Evolutionary conservation across 2,113 vertebrate species (phyloP).

Genomic region (Rutilus rutilus): DNA sequence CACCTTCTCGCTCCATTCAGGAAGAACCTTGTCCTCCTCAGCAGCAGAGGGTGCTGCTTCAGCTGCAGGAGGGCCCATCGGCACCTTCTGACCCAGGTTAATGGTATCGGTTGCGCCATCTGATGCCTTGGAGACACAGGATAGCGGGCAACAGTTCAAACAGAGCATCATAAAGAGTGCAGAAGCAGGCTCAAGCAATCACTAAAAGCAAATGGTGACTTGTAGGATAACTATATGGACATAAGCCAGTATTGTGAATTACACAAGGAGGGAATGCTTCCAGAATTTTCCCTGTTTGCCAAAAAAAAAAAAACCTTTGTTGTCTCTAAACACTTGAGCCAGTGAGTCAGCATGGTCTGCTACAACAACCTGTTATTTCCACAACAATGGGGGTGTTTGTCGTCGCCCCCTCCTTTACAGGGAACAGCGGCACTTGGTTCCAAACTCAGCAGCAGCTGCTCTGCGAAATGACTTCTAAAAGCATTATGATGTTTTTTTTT

Average conservation of each 20-base stretch:
- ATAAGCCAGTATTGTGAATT: slow-evolving; percentile 7
- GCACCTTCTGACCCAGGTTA: slow-evolving; percentile 88
- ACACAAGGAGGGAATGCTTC: slow-evolving; percentile 7
- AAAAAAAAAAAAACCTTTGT: slow-evolving; percentile 16
- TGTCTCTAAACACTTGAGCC: slow-evolving; percentile 25
- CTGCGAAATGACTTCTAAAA: background rate
- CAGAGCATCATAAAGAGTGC: slow-evolving; percentile 20
- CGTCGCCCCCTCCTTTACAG: slow-evolving; percentile 7
- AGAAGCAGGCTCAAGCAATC: background rate
- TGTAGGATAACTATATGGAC: background rate
- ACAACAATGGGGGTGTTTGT: slow-evolving; percentile 51
- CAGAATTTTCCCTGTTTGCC: background rate
- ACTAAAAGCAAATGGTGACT: slow-evolving; percentile 9
- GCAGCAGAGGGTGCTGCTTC: slow-evolving; percentile 46
- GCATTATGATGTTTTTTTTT: background rate
- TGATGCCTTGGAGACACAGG: slow-evolving; percentile 73
- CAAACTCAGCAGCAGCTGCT: background rate
- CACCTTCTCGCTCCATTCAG: slow-evolving; percentile 97
- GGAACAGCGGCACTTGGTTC: slow-evolving; percentile 18
- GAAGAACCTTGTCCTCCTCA: slow-evolving; percentile 76
- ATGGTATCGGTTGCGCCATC: slow-evolving; percentile 79
- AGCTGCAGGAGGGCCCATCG: slow-evolving; percentile 71
- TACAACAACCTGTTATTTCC: slow-evolving; percentile 46
- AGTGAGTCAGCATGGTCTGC: slow-evolving; percentile 43
- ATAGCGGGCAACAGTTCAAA: slow-evolving; percentile 40